Evolutionary conservation across 2,888 invertebrate species (phyloP), one percentile per base, ranked within the genome.

Genomic region (Ephialtes manifestator): DNA sequence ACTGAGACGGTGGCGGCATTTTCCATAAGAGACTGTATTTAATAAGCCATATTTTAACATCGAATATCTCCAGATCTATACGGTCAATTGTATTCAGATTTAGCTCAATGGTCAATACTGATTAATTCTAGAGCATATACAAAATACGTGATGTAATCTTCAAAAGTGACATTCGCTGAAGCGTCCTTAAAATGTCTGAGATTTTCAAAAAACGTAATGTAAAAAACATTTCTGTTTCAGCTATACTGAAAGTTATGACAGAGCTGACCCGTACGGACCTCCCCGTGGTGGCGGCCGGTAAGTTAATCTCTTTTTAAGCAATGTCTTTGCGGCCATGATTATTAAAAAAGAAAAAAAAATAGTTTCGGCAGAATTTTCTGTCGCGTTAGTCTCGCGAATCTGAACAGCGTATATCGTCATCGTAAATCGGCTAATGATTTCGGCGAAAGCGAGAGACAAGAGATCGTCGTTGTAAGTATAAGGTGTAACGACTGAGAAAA

Each of bases 281-380:
- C 93, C 93, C n/a, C 93, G 94, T 82, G 93, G 93, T 86, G 92
- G 91, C 83, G 92, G 93, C 74, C 94, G 94, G 94, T 94, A 92
- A 94, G 94, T 94, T 28, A 39, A 63, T 65, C 46, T 31, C 65
- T 11, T 20, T 18, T 77, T n/a, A 24, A 28, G 13, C 70, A 68
- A 13, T 72, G 20, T 46, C 46, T 78, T 72, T 68, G 77, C 74
- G 55, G n/a, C 13, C 65, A 10, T 24, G 46, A 63, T 46, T 65
- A 63, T 71, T 51, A n/a, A 1, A n/a, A 70, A 67, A 1, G 24
- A 55, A 68, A 71, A 83, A 35, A 70, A 71, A 2, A 4, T 53
- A 79, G 39, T 71, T 72, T 76, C 65, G 82, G 60, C 51, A 11
- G 55, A 72, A 51, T 43, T 67, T 65, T 78, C 82, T 71, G 71